A percentile compares a stretch with the other conserved stretches of the same genome.
phyloP scores from a whole-genome alignment of 2,797 vertebrate species.

The Adrianichthys oophorus region DNA sequence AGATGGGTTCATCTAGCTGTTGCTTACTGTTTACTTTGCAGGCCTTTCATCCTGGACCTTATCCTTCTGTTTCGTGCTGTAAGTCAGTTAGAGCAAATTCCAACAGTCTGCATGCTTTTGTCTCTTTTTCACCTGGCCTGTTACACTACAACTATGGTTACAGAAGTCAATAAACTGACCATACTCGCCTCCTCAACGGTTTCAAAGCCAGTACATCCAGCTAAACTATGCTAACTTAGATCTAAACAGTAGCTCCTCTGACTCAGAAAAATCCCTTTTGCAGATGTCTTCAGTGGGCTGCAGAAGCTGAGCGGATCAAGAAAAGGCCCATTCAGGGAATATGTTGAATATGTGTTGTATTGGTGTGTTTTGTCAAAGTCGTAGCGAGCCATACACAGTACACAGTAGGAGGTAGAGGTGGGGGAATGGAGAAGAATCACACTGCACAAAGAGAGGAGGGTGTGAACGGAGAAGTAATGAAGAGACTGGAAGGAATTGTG shows the following conservation, averaged over 20 bases:
- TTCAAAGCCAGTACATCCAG: constrained; percentile 37
- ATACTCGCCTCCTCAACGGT: constrained; percentile 13
- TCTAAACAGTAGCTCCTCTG: constrained; percentile 4
- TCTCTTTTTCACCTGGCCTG: constrained; percentile 20
- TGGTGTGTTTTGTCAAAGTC: constrained; percentile 47
- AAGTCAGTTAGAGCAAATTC: constrained; percentile 58
- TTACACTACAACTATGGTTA: constrained; percentile 18
- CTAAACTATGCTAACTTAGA: constrained; percentile 45
- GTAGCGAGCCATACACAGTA: constrained; percentile 34
- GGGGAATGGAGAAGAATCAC: constrained; percentile 41
- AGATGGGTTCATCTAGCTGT: constrained; percentile 62
- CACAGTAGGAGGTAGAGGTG: constrained; percentile 47
- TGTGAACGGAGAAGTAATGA: constrained; percentile 35
- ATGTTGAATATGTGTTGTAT: constrained; percentile 50
- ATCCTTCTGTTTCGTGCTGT: constrained; percentile 46
- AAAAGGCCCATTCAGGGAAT: constrained; percentile 44
- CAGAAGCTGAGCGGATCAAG: constrained; percentile 56
- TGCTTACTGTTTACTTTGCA: constrained; percentile 69
- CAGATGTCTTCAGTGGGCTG: constrained; percentile 54
- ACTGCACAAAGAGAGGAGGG: constrained; percentile 13
- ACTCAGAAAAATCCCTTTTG: constrained; percentile 9
- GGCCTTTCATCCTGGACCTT: constrained; percentile 48
- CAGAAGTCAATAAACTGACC: constrained; percentile 31
- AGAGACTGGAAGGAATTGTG: constrained; percentile 37
- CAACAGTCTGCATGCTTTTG: constrained; percentile 40